phyloP scores from a whole-genome alignment of 2,888 invertebrate species.

The Lithophane socia region DNA sequence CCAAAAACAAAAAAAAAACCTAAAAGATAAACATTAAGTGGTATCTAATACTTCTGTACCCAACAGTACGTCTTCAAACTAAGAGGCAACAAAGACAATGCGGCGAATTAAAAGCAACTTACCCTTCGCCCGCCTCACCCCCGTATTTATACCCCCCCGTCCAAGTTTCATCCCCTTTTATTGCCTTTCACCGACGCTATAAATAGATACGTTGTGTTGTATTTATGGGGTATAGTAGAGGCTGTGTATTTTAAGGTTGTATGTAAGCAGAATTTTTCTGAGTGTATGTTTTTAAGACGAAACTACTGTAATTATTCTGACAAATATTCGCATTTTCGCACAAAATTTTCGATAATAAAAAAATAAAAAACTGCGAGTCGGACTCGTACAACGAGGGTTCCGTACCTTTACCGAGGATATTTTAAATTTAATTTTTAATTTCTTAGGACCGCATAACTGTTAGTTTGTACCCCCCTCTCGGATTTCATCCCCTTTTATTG shows the following conservation, averaged over 20 bases:
- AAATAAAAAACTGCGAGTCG: not conserved
- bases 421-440: not conserved
- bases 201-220: conserved; percentile 54
- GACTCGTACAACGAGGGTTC: not conserved
- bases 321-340: not conserved
- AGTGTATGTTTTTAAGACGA: not conserved
- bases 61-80: conserved; percentile 68
- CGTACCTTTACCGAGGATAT: not conserved
- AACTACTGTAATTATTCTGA: not conserved
- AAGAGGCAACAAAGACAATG: conserved; percentile 73
- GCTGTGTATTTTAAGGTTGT: conserved; percentile 2
- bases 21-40: not conserved
- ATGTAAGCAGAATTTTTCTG: not conserved
- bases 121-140: conserved; percentile 57
- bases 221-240: conserved; percentile 21
- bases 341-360: not conserved
- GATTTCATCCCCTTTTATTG: not conserved
- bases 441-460: not conserved
- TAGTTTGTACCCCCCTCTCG: not conserved
- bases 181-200: conserved; percentile 63
- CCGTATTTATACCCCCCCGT: conserved; percentile 46
- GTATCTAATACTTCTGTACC: conserved; percentile 41
- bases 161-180: conserved; percentile 59
- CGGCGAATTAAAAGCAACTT: conserved; percentile 80
- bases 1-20: not conserved